Percentiles rank a stretch among this genome's conserved stretches.
These are phyloP conservation scores for Gari tellinella DNA, from an alignment of 2,888 invertebrate genomes.

Conservation along the genomic window DNA sequence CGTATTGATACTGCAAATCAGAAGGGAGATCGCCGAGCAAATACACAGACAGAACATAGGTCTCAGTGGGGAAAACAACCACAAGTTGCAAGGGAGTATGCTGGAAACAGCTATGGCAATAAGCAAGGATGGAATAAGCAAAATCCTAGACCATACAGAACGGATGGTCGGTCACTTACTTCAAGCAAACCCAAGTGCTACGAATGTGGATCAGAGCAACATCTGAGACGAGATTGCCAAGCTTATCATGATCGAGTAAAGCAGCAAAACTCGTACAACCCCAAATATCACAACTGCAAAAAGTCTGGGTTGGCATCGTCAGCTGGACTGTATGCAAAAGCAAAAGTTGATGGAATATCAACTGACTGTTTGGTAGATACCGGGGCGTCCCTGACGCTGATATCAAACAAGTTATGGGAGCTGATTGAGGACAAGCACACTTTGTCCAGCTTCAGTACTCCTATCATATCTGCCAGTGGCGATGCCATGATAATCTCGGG, in stretches of 20 bases:
- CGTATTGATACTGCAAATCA: not conserved
- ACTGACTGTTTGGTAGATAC: slow-evolving; percentile 18
- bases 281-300: too few species aligned
- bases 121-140: not conserved
- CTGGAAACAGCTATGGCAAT: not conserved
- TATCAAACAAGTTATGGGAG: slow-evolving; percentile 11
- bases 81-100: too few species aligned
- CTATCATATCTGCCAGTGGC: slow-evolving; percentile 8
- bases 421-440: not conserved
- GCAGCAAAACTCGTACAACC: too few species aligned
- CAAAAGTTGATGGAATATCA: not conserved
- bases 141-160: not conserved
- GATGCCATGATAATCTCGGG: not conserved
- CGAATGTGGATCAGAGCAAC: too few species aligned
- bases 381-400: slow-evolving; percentile 13
- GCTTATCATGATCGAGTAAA: too few species aligned
- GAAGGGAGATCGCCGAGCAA: not conserved
- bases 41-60: too few species aligned
- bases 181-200: too few species aligned
- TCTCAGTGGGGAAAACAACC: too few species aligned
- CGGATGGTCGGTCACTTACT: too few species aligned
- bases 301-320: too few species aligned
- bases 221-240: too few species aligned
- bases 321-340: slow-evolving; percentile 8
- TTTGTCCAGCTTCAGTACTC: not conserved